A percentile compares a stretch with the other conserved stretches of the same genome.
Conservation (phyloP, 2,797 vertebrate genomes). For the Anas georgica region DNA sequence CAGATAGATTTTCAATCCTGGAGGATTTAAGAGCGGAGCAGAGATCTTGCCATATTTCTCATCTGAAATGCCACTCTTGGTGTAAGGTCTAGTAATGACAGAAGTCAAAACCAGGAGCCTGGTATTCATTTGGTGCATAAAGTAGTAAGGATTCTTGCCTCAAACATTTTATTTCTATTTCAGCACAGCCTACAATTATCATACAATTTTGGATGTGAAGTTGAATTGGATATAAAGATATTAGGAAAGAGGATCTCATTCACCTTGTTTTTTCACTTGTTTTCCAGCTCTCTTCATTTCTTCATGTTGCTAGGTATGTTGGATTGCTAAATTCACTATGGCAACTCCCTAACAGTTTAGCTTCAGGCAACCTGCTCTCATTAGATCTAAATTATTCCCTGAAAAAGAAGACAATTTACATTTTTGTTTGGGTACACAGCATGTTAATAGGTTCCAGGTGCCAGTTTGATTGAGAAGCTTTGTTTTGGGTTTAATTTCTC, state of each 20-base stretch:
- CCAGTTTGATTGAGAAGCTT: neutral
- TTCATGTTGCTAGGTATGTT: neutral
- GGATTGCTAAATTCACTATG: neutral
- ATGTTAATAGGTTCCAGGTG: neutral
- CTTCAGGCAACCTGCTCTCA: neutral
- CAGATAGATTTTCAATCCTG: neutral
- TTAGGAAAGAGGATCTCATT: neutral
- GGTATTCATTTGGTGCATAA: neutral
- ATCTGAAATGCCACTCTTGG: neutral
- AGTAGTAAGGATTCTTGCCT: neutral
- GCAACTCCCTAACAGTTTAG: neutral
- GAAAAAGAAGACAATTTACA: neutral
- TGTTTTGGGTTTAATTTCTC: neutral
- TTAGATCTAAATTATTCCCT: constrained; percentile 8
- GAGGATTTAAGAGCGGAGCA: neutral
- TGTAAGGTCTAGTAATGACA: neutral
- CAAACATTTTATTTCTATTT: neutral
- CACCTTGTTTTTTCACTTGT: neutral
- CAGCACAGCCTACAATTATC: neutral
- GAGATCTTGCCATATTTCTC: neutral
- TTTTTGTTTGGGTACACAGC: neutral
- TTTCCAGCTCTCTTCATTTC: neutral
- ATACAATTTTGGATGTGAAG: neutral
- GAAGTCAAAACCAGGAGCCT: neutral
- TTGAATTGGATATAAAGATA: neutral